Conservation (phyloP, 2,888 invertebrate genomes). For the Unio delphinus region DNA sequence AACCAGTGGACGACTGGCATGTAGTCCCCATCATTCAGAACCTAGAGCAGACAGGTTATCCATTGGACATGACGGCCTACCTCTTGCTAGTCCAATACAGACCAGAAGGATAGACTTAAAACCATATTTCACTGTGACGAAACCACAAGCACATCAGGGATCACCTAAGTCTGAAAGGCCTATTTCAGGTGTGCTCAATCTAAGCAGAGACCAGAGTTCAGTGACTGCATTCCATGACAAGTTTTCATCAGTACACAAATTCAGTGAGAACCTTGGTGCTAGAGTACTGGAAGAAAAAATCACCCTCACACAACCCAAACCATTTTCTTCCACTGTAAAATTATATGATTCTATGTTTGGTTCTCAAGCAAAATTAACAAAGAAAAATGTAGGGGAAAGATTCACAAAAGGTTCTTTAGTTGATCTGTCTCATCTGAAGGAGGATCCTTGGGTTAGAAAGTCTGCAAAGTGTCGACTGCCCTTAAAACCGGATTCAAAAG, state of each 20-base stretch:
- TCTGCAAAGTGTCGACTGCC: too few relatives aligned
- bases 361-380: conserved; percentile 39
- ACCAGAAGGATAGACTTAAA: conserved; percentile 31
- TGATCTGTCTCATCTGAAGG: conserved; percentile 42
- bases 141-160: conserved; percentile 17
- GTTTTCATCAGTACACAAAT: conserved; percentile 36
- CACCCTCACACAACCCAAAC: conserved; percentile 35
- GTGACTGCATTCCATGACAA: conserved; percentile 51
- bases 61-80: conserved; percentile 11
- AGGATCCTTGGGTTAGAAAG: conserved; percentile 54
- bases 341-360: conserved; percentile 20
- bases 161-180: conserved; percentile 5
- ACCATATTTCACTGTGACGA: conserved; percentile 30
- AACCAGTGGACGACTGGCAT: conserved; percentile 10
- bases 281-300: conserved; percentile 18
- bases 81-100: conserved; percentile 15
- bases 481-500: too few relatives aligned
- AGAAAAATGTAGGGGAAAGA: conserved; percentile 42
- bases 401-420: conserved; percentile 44
- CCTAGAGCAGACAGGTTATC: conserved; percentile 16
- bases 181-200: conserved; percentile 8
- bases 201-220: conserved; percentile 30
- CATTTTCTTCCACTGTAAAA: conserved; percentile 34
- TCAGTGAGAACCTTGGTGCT: conserved; percentile 34
- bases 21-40: conserved; percentile 9